Percentiles rank a stretch among this genome's conserved stretches.
These are phyloP conservation scores for Micrasema minimum DNA, from an alignment of 1,140 invertebrate genomes.

Conservation along the genomic window DNA sequence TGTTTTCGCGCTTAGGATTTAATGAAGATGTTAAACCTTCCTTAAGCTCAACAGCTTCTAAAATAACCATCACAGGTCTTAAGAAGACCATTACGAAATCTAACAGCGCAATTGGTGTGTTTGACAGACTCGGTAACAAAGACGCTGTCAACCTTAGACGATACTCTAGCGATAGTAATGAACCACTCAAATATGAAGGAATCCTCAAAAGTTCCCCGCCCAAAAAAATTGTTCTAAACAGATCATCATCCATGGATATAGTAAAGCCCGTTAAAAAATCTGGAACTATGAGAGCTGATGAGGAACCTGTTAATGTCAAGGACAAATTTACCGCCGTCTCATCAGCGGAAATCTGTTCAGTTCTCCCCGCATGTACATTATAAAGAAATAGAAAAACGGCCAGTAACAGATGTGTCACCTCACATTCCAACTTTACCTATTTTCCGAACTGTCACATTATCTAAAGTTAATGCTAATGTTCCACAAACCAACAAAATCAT, in stretches of 20 bases:
- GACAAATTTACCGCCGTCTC: constrained; percentile 59
- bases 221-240: constrained; percentile 59
- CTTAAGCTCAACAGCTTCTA: constrained; percentile 3
- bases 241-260: constrained; percentile 57
- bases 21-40: constrained; percentile 30
- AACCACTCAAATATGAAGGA: constrained; percentile 63
- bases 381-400: constrained; percentile 61
- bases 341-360: constrained; percentile 61
- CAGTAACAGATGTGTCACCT: not conserved
- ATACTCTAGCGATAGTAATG: constrained; percentile 54
- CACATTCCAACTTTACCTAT: not conserved
- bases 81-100: constrained; percentile 23
- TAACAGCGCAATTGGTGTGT: constrained; percentile 56
- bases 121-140: constrained; percentile 60
- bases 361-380: constrained; percentile 63
- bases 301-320: constrained; percentile 60
- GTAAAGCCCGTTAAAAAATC: constrained; percentile 58
- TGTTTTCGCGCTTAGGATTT: constrained; percentile 47
- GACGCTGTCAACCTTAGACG: constrained; percentile 54
- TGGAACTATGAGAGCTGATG: constrained; percentile 63
- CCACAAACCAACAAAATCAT: constrained; percentile 31
- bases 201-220: constrained; percentile 58
- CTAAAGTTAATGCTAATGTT: constrained; percentile 27
- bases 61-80: constrained; percentile 33
- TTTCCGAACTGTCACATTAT: constrained; percentile 33